Evolutionary conservation across 1,140 invertebrate genomes (phyloP).

Genomic region (Atta texana): DNA sequence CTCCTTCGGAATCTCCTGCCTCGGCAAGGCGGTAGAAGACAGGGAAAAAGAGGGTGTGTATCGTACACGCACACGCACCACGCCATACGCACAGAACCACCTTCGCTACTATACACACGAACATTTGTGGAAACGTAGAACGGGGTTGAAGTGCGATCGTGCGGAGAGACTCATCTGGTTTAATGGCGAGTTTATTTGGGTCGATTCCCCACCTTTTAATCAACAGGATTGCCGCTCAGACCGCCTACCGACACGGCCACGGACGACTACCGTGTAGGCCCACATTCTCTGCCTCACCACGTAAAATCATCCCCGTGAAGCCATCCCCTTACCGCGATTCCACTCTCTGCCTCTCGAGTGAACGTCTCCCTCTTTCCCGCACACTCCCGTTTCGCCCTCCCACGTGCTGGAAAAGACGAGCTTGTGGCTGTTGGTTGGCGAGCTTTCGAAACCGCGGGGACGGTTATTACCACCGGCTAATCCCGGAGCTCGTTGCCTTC

Average conservation of each 20-base stretch:
- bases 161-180: constrained; percentile 79
- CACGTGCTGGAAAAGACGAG: constrained; percentile 54
- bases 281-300: constrained; percentile 67
- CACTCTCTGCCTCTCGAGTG: not conserved
- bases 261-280: constrained; percentile 71
- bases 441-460: constrained; percentile 75
- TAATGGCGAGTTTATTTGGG: constrained; percentile 80
- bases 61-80: constrained; percentile 22
- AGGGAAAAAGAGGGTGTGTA: constrained; percentile 72
- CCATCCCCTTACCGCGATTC: constrained; percentile 43
- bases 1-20: constrained; percentile 62
- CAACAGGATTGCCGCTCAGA: constrained; percentile 77
- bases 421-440: constrained; percentile 73
- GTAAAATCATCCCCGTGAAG: constrained; percentile 77
- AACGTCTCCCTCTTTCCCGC: constrained; percentile 46
- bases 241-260: constrained; percentile 76
- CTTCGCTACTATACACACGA: constrained; percentile 34
- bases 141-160: constrained; percentile 73
- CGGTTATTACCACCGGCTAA: constrained; percentile 78
- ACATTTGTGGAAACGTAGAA: constrained; percentile 69
- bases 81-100: not conserved
- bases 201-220: constrained; percentile 81
- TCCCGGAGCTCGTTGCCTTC: constrained; percentile 72
- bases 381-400: constrained; percentile 35
- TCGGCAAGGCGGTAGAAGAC: constrained; percentile 45